Evolutionary conservation across 2,797 vertebrate genomes (phyloP), one percentile per base, ranked within the genome.

Genomic region (Cheirogaleus major): DNA sequence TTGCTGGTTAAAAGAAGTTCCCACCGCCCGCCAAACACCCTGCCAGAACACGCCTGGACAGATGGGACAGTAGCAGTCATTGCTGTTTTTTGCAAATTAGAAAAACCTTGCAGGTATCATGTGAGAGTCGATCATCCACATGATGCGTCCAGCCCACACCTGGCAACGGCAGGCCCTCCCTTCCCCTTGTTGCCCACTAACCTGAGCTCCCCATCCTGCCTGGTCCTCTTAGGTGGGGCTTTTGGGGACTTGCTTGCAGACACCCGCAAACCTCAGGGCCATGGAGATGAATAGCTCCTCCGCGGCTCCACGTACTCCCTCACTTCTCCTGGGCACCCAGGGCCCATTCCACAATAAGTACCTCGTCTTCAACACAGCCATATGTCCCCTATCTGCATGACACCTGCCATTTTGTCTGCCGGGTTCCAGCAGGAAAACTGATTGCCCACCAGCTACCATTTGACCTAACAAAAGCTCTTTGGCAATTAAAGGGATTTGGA

Each of bases 121-220:
- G 5, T 15, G 63, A 88, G 13, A 13, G 0, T 32, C 23, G 30
- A 27, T 41, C 35, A 23, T 10, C 6, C 2, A 5, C 0, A 23
- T 1, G 11, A 2, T 0, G 52, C 1, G 1, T 11, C 30, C 32
- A 11, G 4, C 52, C 27, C 30, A 9, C 20, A 50, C 3, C 52
- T 6, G 5, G 25, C n/a, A 30, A 45, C 2, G 17, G 14, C 73
- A 30, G 65, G 20, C 17, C 11, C 41, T 17, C 23, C 38, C 25
- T 65, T 32, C 22, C 15, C 30, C 18, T 5, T 0, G 2, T 0
- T 9, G 83, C 32, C 61, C 0, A 0, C 55, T 22, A 20, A 11
- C 59, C 67, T 4, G 50, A 85, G 59, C 52, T 61, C 18, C 41
- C 5, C 18, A 4, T 57, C 17, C 30, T 1, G 0, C 7, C 69